phyloP scores from a whole-genome alignment of 2,888 invertebrate species.

The Sturmia bella region DNA sequence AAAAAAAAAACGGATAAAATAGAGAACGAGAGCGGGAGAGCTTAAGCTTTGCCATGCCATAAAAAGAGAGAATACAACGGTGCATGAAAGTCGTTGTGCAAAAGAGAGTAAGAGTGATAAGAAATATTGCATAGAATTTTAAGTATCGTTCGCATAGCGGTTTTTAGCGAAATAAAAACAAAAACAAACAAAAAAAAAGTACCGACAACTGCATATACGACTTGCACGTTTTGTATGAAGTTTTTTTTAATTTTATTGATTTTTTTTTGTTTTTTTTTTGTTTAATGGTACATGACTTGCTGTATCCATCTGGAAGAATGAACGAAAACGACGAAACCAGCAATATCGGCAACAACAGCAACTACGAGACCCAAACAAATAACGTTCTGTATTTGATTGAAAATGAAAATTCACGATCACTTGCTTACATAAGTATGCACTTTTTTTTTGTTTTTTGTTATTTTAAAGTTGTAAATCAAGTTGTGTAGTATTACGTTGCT shows the following conservation, averaged over 20 bases:
- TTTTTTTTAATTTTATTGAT: neutral
- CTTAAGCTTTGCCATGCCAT: neutral
- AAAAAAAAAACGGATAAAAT: neutral
- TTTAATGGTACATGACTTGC: slow-evolving; percentile 15
- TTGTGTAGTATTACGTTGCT: slow-evolving; percentile 49
- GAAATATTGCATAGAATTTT: slow-evolving; percentile 51
- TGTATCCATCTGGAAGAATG: slow-evolving; percentile 27
- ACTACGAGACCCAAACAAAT: slow-evolving; percentile 35
- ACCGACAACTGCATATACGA: slow-evolving; percentile 41
- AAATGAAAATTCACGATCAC: slow-evolving; percentile 67
- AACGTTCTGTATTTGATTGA: slow-evolving; percentile 63
- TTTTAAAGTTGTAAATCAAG: slow-evolving; percentile 50
- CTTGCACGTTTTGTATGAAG: slow-evolving; percentile 14
- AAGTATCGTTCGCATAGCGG: slow-evolving; percentile 60
- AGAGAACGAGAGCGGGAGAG: neutral
- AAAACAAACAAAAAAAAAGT: slow-evolving; percentile 49
- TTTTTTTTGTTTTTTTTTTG: neutral
- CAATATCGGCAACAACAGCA: slow-evolving; percentile 26
- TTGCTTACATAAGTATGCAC: slow-evolving; percentile 55
- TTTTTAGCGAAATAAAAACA: slow-evolving; percentile 62
- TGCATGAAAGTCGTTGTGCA: slow-evolving; percentile 32
- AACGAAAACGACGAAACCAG: slow-evolving; percentile 42
- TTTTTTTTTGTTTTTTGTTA: slow-evolving; percentile 13
- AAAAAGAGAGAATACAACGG: slow-evolving; percentile 45
- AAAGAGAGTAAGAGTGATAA: slow-evolving; percentile 70